Evolutionary conservation across 30 jellyfish, hydroid and myxozoan genomes (phyloP).

Genomic region (Clytia hemisphaerica): DNA sequence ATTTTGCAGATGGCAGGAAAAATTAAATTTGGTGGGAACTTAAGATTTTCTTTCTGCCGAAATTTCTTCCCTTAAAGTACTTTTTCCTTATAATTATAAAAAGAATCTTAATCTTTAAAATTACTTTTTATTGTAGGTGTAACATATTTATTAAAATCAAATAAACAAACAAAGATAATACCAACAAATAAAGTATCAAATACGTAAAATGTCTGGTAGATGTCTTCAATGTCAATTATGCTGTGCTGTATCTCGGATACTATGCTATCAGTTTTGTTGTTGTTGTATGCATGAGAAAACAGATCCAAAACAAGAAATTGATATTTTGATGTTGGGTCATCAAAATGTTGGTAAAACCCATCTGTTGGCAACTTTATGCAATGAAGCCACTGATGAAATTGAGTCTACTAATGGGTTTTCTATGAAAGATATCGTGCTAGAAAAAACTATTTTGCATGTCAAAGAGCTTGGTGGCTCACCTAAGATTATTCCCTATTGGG

Average conservation of each 20-base stretch:
- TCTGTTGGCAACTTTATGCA: constrained; percentile 23
- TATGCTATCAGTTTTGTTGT: constrained; percentile 37
- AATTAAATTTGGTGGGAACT: too few relatives aligned
- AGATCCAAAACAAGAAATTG: neutral
- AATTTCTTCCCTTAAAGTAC: too few relatives aligned
- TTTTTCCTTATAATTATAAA: too few relatives aligned
- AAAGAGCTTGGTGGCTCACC: constrained; percentile 37
- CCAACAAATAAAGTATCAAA: too few relatives aligned
- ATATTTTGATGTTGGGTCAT: constrained; percentile 15
- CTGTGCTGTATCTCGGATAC: constrained; percentile 24
- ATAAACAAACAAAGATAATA: too few relatives aligned
- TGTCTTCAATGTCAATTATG: constrained; percentile 20
- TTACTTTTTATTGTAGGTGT: too few relatives aligned
- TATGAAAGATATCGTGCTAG: constrained; percentile 21
- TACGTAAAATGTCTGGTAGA: constrained; percentile 6
- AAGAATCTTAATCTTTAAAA: too few relatives aligned
- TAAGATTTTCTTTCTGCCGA: too few relatives aligned
- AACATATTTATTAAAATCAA: too few relatives aligned
- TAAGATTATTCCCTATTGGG: constrained; percentile 20
- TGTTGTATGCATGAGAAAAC: constrained; percentile 31
- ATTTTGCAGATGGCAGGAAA: too few relatives aligned
- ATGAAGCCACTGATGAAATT: constrained; percentile 9
- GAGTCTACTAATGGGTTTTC: constrained; percentile 34
- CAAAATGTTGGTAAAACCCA: constrained; percentile 32
- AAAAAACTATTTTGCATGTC: constrained; percentile 6